Base-by-base conservation (phyloP, 2,113 vertebrate species). In the Meles meles region DNA sequence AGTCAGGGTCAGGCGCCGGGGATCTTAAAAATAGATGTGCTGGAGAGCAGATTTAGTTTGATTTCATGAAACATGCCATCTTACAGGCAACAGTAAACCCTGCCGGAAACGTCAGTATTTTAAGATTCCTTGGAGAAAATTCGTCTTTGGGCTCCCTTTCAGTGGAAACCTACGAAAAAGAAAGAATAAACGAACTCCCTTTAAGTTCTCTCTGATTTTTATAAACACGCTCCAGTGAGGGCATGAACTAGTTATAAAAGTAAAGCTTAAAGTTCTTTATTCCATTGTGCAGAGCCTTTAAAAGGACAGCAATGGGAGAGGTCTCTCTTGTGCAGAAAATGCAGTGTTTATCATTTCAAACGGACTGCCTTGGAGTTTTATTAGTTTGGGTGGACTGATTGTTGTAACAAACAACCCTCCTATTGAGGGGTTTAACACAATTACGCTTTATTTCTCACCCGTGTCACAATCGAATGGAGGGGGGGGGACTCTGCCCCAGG, bases 401-500 rank as follows among this genome's bases (percentile, higher is more conserved):
- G 57, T 42, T 39, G 4, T n/a, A 8, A 59, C 7, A 65, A 55
- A 17, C 6, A 29, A 23, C 67, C 8, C 27, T 42, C n/a, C 5
- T 34, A 15, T 0, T 5, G 13, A 55, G 39, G 0, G 12, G 13
- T 42, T 90, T 39, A 29, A 7, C n/a, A 39, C 25, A 34, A 1
- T 6, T 18, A 23, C 3, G 14, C 34, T 29, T 39, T 83, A 34
- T 42, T 65, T 67, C 15, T 21, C 9, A 2, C 2, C 39, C 13
- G 13, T 49, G 34, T 10, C 15, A 17, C 39, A 23, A 2, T 47
- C 49, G 12, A 34, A 10, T 0, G 18, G n/a, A n/a, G n/a, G n/a
- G n/a, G n/a, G 3, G 15, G 3, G 0, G 8, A 5, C 27, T 61
- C 27, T 39, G 23, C 39, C 74, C 34, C 61, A 9, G 0, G 2